Conservation (phyloP, 2,113 vertebrate species). For the Grammomys surdaster region DNA sequence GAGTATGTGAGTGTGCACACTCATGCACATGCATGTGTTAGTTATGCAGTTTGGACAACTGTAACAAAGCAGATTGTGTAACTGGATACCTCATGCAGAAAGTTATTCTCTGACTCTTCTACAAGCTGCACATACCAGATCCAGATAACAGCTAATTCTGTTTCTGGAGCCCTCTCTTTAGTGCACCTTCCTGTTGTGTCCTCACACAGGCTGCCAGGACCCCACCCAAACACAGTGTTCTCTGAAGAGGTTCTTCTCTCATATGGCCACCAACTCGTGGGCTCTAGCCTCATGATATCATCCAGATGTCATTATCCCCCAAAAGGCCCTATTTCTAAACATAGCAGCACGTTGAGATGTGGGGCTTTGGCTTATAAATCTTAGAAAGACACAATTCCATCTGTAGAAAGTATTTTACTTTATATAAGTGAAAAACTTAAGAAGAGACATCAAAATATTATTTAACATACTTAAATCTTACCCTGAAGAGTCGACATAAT, state of each 20-base stretch:
- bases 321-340: neutral
- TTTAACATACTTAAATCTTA: constrained; percentile 5
- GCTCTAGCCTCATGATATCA: neutral
- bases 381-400: neutral
- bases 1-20: too few relatives aligned
- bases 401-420: neutral
- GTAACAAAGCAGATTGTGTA: neutral
- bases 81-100: neutral
- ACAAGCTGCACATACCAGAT: neutral
- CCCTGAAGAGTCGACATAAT: neutral
- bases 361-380: neutral
- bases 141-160: neutral
- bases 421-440: neutral
- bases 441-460: neutral
- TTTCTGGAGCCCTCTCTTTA: neutral
- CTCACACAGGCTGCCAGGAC: neutral
- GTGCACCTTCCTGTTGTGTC: neutral
- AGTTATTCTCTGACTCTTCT: neutral
- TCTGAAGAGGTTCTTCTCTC: neutral
- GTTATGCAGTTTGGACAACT: neutral
- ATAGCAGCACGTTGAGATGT: neutral
- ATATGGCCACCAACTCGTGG: neutral
- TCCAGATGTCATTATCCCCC: neutral
- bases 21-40: neutral
- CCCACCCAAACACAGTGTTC: neutral